Conservation (phyloP, 2,888 invertebrate species). For the Augiades crinisus region DNA sequence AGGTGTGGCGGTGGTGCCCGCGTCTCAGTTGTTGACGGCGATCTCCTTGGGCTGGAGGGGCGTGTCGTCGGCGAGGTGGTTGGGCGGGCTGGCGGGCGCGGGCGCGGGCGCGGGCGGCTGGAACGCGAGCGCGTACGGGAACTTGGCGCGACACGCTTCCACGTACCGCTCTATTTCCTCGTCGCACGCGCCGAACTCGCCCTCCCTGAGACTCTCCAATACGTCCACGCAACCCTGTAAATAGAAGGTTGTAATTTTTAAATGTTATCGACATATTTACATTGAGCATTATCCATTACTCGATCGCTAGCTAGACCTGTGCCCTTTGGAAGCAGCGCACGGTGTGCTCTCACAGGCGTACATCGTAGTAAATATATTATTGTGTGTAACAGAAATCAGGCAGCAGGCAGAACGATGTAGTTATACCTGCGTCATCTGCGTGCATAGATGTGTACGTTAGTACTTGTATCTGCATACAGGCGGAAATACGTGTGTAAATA, state of each 20-base stretch:
- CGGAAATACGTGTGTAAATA: too few species aligned
- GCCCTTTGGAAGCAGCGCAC: too few species aligned
- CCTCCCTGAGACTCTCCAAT: conserved; percentile 87
- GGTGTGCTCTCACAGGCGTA: too few species aligned
- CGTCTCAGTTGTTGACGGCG: conserved; percentile 49
- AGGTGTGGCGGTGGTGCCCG: not conserved
- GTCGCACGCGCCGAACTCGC: conserved; percentile 90
- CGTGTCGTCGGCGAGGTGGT: conserved; percentile 44
- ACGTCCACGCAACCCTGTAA: conserved; percentile 90
- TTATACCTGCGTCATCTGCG: too few species aligned
- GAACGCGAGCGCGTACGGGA: conserved; percentile 91
- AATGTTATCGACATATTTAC: too few species aligned
- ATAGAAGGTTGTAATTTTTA: not conserved
- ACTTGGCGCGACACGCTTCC: conserved; percentile 86
- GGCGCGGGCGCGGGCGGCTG: conserved; percentile 54
- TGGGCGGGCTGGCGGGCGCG: conserved; percentile 37
- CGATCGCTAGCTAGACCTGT: too few species aligned
- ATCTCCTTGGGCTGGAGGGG: conserved; percentile 52
- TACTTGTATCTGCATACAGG: too few species aligned
- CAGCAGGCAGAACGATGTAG: too few species aligned
- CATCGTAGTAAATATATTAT: too few species aligned
- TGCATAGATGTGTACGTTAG: too few species aligned
- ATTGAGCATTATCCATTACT: too few species aligned
- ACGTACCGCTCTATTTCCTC: conserved; percentile 85
- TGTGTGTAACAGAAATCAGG: too few species aligned